Evolutionary conservation across 2,113 vertebrate genomes (phyloP).

Genomic region (Hyaena hyaena): DNA sequence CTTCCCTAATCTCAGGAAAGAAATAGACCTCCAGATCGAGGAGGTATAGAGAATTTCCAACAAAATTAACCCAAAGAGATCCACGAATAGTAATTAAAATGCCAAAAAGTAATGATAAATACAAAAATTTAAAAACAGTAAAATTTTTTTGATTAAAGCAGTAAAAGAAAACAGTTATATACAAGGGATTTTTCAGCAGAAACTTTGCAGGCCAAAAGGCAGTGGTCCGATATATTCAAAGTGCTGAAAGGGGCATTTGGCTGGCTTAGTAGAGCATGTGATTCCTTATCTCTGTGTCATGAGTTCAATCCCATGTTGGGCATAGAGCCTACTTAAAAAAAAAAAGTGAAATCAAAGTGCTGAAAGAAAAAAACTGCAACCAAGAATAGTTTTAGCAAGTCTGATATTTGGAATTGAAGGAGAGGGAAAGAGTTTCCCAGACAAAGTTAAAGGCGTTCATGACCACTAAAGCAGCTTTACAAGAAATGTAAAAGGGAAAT

Average conservation of each 20-base stretch:
- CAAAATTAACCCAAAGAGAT: background rate
- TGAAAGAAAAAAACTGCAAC: background rate
- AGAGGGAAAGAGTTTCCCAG: background rate
- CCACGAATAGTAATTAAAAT: background rate
- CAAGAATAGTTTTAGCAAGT: background rate
- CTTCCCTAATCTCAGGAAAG: background rate
- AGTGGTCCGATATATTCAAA: background rate
- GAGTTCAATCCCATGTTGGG: too few relatives aligned
- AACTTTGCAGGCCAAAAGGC: background rate
- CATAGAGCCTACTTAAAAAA: too few relatives aligned
- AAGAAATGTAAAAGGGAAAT: background rate
- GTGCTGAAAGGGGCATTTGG: background rate
- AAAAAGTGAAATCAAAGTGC: background rate
- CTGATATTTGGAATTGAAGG: background rate
- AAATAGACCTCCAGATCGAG: background rate
- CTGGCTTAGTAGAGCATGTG: too few relatives aligned
- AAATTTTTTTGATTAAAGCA: background rate
- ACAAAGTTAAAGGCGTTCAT: background rate
- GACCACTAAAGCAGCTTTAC: background rate
- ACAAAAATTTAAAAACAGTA: background rate
- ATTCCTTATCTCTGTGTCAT: too few relatives aligned
- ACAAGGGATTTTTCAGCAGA: background rate
- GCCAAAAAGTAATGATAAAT: background rate
- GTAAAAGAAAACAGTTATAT: background rate
- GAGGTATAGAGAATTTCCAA: background rate